Evolutionary conservation across 2,888 invertebrate genomes (phyloP).

Genomic region (Cistogaster globosa): DNA sequence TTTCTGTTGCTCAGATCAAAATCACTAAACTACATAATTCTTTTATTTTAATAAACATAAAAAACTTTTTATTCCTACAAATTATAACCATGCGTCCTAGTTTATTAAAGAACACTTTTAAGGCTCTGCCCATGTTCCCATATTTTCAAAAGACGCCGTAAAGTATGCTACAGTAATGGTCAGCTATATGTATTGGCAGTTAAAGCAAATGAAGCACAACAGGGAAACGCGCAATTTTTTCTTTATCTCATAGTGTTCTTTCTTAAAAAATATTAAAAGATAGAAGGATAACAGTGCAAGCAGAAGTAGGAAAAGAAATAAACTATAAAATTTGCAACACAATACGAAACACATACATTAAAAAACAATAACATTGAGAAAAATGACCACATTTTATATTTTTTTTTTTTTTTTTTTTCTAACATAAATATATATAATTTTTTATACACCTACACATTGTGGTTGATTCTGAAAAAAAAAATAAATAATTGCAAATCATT

Average conservation of each 20-base stretch:
- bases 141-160: constrained; percentile 41
- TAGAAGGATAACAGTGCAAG: background rate
- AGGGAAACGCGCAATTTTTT: constrained; percentile 58
- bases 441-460: constrained; percentile 34
- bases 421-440: constrained; percentile 8
- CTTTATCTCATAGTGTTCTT: constrained; percentile 28
- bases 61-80: too few species aligned
- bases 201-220: constrained; percentile 51
- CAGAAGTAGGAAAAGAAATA: constrained; percentile 23
- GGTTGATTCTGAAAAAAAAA: constrained; percentile 28
- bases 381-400: constrained; percentile 54
- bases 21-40: too few species aligned
- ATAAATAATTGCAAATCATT: constrained; percentile 20
- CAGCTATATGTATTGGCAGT: background rate
- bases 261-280: constrained; percentile 37
- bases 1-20: too few species aligned
- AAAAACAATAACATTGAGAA: background rate
- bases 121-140: background rate
- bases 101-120: background rate
- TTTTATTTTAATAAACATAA: too few species aligned
- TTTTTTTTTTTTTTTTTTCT: constrained; percentile 15
- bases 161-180: constrained; percentile 39
- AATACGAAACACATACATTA: constrained; percentile 41
- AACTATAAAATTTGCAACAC: constrained; percentile 60
- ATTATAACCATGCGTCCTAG: too few species aligned